Base-by-base conservation (phyloP, 1,140 invertebrate genomes). In the Leptonema lineaticorne region DNA sequence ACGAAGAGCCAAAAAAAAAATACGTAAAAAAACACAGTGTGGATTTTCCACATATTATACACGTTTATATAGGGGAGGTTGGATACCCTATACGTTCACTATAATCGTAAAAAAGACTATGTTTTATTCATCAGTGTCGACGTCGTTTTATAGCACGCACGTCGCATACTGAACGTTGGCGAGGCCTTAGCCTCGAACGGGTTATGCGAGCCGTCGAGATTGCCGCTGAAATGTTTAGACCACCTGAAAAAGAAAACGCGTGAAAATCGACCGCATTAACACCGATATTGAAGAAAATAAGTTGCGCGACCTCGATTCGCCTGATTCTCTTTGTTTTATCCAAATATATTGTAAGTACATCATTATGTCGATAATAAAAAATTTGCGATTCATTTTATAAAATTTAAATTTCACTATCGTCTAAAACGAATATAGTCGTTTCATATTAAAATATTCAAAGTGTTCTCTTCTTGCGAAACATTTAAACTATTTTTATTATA, bases 81-180 rank as follows among this genome's bases (percentile, higher is more conserved):
- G n/a, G n/a, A n/a, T n/a, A n/a, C n/a, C n/a, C n/a, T n/a, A n/a
- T 41, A 16, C 22, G 18, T 53, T 20, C 28, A 7, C 14, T 8
- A 26, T 27, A 29, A 64, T 37, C 59, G 69, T 67, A 67, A 70
- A 67, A 58, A 70, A 30, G 58, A 57, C 14, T 64, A 70, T 70
- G 69, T 70, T 70, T 70, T 70, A 70, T 70, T 70, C 69, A 70
- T 67, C 69, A 59, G 69, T 18, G 33, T 56, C 46, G 58, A 29
- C 28, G 50, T 63, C 67, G 48, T 69, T 59, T 37, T 65, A 63
- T 65, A 63, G 48, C 69, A 70, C 68, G 63, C 68, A 46, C 63
- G 26, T 56, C 24, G 63, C 46, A 66, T 59, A 53, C 53, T 28
- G 46, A 37, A 27, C 27, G 16, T 27, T 7, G 16, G 37, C 56